Conservation (phyloP, 2,113 vertebrate genomes). For the Sisor rabdophorus region DNA sequence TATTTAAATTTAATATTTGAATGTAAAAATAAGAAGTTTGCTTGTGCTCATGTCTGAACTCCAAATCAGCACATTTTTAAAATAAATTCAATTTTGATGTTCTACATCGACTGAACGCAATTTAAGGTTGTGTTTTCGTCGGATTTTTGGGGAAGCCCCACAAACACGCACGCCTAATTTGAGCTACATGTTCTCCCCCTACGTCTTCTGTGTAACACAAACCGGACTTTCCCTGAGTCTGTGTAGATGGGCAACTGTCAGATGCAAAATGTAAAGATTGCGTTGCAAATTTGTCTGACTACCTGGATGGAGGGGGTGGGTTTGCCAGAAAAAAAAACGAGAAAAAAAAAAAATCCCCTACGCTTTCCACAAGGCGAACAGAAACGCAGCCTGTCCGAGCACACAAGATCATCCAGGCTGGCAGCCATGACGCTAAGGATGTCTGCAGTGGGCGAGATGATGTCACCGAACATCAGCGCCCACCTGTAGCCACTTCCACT, state of each 20-base stretch:
- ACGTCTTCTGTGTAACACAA: slow-evolving; percentile 42
- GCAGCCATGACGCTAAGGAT: slow-evolving; percentile 40
- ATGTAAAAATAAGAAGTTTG: not conserved
- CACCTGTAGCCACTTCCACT: slow-evolving; percentile 42
- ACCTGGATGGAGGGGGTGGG: slow-evolving; percentile 9
- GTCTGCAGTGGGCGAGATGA: slow-evolving; percentile 43
- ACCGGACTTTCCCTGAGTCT: slow-evolving; percentile 45
- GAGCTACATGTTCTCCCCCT: slow-evolving; percentile 38
- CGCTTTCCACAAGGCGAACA: slow-evolving; percentile 40
- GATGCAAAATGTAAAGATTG: not conserved
- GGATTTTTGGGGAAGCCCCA: slow-evolving; percentile 40
- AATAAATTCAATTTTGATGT: too few species aligned
- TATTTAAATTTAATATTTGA: too few species aligned
- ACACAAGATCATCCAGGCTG: slow-evolving; percentile 28
- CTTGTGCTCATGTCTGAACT: not conserved
- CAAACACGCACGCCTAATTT: slow-evolving; percentile 5
- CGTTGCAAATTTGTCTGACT: slow-evolving; percentile 1
- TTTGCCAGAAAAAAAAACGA: not conserved
- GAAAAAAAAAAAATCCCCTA: slow-evolving; percentile 23
- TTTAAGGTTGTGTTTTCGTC: slow-evolving; percentile 5
- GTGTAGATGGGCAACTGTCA: slow-evolving; percentile 1
- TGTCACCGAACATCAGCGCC: slow-evolving; percentile 33
- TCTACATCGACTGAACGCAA: slow-evolving; percentile 6
- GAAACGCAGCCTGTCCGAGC: slow-evolving; percentile 33
- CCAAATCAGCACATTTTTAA: too few species aligned